A percentile compares a stretch with the other conserved stretches of the same genome.
Conservation (phyloP, 2,888 invertebrate species). For the Pollenia angustigena region DNA sequence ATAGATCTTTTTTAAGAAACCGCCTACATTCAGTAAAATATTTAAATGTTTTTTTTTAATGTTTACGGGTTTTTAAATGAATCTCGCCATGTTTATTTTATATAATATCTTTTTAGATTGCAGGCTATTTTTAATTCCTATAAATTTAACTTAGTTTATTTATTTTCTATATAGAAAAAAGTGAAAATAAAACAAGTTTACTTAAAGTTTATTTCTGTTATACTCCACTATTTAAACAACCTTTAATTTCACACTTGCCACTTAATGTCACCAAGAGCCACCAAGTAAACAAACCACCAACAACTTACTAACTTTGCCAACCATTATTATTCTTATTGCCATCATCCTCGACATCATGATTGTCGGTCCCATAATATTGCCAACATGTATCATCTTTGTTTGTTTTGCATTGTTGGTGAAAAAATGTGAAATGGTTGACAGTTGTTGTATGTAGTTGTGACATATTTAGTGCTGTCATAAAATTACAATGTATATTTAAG, state of each 20-base stretch:
- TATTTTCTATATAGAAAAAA: slow-evolving; percentile 14
- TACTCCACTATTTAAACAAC: slow-evolving; percentile 56
- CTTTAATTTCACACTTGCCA: slow-evolving; percentile 70
- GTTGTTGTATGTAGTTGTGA: slow-evolving; percentile 59
- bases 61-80: not conserved
- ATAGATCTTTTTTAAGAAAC: not conserved
- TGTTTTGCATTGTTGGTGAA: slow-evolving; percentile 42
- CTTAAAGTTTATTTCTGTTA: slow-evolving; percentile 18
- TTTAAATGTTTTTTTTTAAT: not conserved
- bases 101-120: not conserved
- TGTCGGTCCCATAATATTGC: slow-evolving; percentile 24
- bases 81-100: slow-evolving; percentile 1
- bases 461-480: slow-evolving; percentile 74
- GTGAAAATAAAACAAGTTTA: slow-evolving; percentile 48
- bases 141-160: not conserved
- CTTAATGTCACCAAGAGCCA: slow-evolving; percentile 55
- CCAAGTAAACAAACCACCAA: slow-evolving; percentile 29
- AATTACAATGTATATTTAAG: slow-evolving; percentile 72
- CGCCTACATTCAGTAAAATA: not conserved
- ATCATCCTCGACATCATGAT: not conserved
- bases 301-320: slow-evolving; percentile 17
- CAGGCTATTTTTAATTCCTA: slow-evolving; percentile 10
- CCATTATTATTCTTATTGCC: slow-evolving; percentile 45
- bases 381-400: slow-evolving; percentile 41
- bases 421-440: slow-evolving; percentile 37